A percentile compares a stretch with the other conserved stretches of the same genome.
phyloP scores from a whole-genome alignment of 1,140 invertebrate species.

The Phymastichus coffea region DNA sequence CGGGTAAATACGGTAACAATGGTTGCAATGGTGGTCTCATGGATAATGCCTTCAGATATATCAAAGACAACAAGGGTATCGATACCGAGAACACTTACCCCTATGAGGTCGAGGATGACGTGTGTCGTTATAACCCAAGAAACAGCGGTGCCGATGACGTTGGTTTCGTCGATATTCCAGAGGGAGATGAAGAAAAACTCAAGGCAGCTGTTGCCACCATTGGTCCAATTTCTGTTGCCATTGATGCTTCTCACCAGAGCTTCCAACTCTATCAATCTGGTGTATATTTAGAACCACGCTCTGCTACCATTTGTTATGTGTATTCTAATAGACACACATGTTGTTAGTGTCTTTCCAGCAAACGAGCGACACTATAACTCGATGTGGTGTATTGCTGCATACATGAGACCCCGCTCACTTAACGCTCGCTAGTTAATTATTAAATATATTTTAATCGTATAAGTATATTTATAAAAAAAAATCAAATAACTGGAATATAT shows the following conservation, averaged over 20 bases:
- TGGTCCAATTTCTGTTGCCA: conserved; percentile 86
- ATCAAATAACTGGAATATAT: too few species aligned
- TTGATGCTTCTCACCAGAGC: conserved; percentile 81
- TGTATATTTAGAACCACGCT: too few species aligned
- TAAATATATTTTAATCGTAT: too few species aligned
- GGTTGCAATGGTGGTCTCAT: conserved; percentile 95
- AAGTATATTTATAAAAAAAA: too few species aligned
- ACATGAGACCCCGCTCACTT: too few species aligned
- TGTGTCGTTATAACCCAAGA: conserved; percentile 70
- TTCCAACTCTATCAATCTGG: conserved; percentile 90
- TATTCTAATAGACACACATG: too few species aligned
- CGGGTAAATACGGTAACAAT: conserved; percentile 84
- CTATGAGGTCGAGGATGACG: conserved; percentile 78
- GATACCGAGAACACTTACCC: conserved; percentile 93
- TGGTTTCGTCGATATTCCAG: conserved; percentile 80
- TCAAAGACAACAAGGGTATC: conserved; percentile 83
- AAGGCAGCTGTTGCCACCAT: conserved; percentile 78
- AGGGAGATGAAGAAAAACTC: conserved; percentile 70
- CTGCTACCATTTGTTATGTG: too few species aligned
- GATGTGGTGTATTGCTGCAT: too few species aligned
- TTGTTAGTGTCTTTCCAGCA: too few species aligned
- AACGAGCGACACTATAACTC: too few species aligned
- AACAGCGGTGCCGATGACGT: conserved; percentile 79
- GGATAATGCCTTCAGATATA: conserved; percentile 90
- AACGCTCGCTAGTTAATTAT: too few species aligned